Conservation (phyloP, 2,113 vertebrate species). For the Electrona antarctica region DNA sequence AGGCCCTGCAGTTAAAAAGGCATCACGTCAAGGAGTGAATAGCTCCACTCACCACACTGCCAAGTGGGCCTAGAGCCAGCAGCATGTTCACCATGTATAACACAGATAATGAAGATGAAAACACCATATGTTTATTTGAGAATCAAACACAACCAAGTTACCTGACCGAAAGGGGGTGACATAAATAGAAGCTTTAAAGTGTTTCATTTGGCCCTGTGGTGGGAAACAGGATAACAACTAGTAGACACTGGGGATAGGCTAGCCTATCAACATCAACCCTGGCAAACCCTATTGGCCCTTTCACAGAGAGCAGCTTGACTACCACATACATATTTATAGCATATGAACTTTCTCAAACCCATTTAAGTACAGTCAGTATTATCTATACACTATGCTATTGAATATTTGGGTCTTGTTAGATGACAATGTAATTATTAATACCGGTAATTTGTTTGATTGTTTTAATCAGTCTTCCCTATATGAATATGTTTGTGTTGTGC, state of each 20-base stretch:
- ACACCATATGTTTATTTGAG: slow-evolving; percentile 28
- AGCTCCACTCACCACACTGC: background rate
- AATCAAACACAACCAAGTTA: slow-evolving; percentile 63
- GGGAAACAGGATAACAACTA: too few relatives aligned
- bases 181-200: background rate
- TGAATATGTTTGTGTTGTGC: slow-evolving; percentile 42
- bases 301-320: slow-evolving; percentile 13
- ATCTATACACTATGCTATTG: slow-evolving; percentile 25
- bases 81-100: background rate
- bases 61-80: background rate
- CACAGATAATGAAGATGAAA: slow-evolving; percentile 30
- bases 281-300: slow-evolving; percentile 31
- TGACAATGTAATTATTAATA: slow-evolving; percentile 37
- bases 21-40: slow-evolving; percentile 23
- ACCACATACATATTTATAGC: slow-evolving; percentile 19
- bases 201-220: too few relatives aligned
- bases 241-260: too few relatives aligned
- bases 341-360: slow-evolving; percentile 46
- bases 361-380: slow-evolving; percentile 38
- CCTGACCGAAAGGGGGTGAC: slow-evolving; percentile 30
- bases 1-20: slow-evolving; percentile 10
- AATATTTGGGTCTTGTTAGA: slow-evolving; percentile 38
- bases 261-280: slow-evolving; percentile 26
- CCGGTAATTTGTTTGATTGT: slow-evolving; percentile 41
- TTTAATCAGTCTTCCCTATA: slow-evolving; percentile 55